Base-by-base conservation (phyloP, 2,888 invertebrate genomes). In the Drosophila cyrtoloma region DNA sequence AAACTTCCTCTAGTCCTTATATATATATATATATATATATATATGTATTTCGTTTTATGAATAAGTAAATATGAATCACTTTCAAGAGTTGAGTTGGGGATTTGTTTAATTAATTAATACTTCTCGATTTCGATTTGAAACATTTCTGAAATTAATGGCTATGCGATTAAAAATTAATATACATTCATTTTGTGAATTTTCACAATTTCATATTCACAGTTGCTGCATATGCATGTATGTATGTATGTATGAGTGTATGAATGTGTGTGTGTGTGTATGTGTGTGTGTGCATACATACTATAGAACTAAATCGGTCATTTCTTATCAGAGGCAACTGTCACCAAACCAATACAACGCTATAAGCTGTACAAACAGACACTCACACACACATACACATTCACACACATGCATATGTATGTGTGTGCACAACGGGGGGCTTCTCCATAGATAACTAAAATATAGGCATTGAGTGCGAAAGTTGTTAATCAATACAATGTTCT, bases 281-380 rank as follows among this genome's bases (percentile, higher is more conserved):
- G 26, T 26, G n/a, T 4, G n/a, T 42, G 10, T n/a, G 47, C 22
- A 47, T 14, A 57, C 42, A 28, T 56, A 44, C 47, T 75, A 63
- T 81, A 74, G 50, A 75, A 82, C 83, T 85, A 85, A 85, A 87
- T 87, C 85, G 82, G 86, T 86, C 88, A 86, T 72, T 77, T 35
- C 73, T 87, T 87, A 86, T 86, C 86, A 74, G 71, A 53, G 47
- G 58, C 67, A 68, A 62, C 62, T 42, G 67, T 28, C 52, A 75
- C 50, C 50, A 71, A 66, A 19, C 26, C 51, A 51, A 51, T 51
- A 51, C 28, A 51, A 50, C 26, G 26, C 4, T 26, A 26, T 26
- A 50, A 5, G 44, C 44, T 22, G 26, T 28, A 26, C 50, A 50
- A 26, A 50, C 28, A 50, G 61, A 47, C 39, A 65, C 19, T 44